Evolutionary conservation across 2,113 vertebrate genomes (phyloP), one percentile per base, ranked within the genome.

Genomic region (Apteryx mantelli): DNA sequence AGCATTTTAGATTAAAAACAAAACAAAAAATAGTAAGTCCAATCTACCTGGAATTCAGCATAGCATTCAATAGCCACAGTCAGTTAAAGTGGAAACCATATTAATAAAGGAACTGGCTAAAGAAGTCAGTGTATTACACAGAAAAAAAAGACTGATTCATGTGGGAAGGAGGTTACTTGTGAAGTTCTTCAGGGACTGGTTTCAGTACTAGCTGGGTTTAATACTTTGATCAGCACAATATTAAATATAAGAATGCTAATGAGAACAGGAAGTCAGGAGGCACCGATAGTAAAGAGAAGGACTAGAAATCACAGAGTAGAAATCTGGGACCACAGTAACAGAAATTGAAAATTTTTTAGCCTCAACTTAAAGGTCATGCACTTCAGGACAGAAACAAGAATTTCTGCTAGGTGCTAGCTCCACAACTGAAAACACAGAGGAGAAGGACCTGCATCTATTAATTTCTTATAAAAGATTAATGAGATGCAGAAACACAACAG

Each of bases 371-470:
- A 75, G 28, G 21, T 21, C 0, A 0, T 7, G 5, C 2, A n/a
- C 25, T 69, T 91, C 73, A 63, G 34, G 58, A 66, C 42, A 89
- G 38, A 38, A 40, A 77, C 24, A 86, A 65, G 44, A 95, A 86
- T 30, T 86, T 84, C 48, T 88, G 19, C 80, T 77, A 24, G 3
- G 18, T 74, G 38, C 26, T 56, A 38, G 71, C 83, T 89, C 53
- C 44, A 52, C 10, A 64, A 18, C 38, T 74, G 64, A 81, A 81
- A 92, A 81, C 17, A 86, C 42, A 78, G 16, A 61, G 9, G 25
- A 56, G 32, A 53, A 80, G 42, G 64, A 86, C 12, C 10, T 64
- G 28, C 32, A 77, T 34, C 21, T 86, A 42, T 24, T 48, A 4
- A 7, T 83, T 86, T 77, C 28, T 88, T 60, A n/a, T 21, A 42